phyloP scores from a whole-genome alignment of 2,113 vertebrate species.

The Hippocampus abdominalis region DNA sequence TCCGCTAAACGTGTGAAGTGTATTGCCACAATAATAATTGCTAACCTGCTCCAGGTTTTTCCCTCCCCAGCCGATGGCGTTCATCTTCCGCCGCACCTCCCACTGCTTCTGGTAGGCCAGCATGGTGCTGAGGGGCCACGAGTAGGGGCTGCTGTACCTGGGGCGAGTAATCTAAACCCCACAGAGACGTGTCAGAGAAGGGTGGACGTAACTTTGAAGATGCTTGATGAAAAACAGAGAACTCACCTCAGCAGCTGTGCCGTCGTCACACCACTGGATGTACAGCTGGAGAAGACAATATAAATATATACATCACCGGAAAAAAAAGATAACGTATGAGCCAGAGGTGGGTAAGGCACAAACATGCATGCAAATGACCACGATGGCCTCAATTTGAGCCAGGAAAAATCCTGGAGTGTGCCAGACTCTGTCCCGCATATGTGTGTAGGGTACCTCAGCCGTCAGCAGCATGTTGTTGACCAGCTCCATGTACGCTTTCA shows the following conservation, averaged over 20 bases:
- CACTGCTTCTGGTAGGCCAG: slow-evolving; percentile 94
- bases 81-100: slow-evolving; percentile 94
- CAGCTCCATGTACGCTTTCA: slow-evolving; percentile 94
- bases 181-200: not conserved
- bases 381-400: too few relatives aligned
- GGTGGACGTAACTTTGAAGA: not conserved
- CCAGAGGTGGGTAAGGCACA: too few relatives aligned
- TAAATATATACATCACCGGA: too few relatives aligned
- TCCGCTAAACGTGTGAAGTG: not conserved
- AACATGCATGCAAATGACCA: too few relatives aligned
- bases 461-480: slow-evolving; percentile 94
- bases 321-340: too few relatives aligned
- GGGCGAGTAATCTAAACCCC: slow-evolving; percentile 68
- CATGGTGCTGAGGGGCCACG: slow-evolving; percentile 73
- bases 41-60: slow-evolving; percentile 88
- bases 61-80: slow-evolving; percentile 91
- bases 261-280: slow-evolving; percentile 96
- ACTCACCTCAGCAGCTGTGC: slow-evolving; percentile 84
- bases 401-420: not conserved
- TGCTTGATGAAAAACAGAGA: too few relatives aligned
- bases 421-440: not conserved
- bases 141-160: slow-evolving; percentile 75
- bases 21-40: not conserved
- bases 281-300: slow-evolving; percentile 75
- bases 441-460: slow-evolving; percentile 83